Evolutionary conservation across 92 coral and sea anemone genomes (phyloP), one percentile per base, ranked within the genome.

Genomic region (Epizoanthus ramosus): DNA sequence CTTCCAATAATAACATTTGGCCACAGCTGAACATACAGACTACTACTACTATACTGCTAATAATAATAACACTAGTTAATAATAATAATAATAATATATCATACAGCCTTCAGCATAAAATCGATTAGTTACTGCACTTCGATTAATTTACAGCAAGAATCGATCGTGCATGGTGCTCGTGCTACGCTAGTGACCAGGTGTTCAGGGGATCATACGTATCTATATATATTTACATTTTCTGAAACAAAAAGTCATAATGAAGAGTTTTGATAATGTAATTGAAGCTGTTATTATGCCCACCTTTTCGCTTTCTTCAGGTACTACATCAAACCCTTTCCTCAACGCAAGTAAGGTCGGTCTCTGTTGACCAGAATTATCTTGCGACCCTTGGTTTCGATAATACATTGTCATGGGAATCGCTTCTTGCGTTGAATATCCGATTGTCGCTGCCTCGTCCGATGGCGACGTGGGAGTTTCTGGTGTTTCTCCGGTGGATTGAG

Each of bases 351-450:
- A 85, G 1, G 99, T 94, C 0, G 99, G 99, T 68, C 99, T 80
- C 57, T 92, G 89, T 63, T 88, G 94, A n/a, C 91, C 87, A 25
- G 75, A 24, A 59, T 75, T 58, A 3, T 88, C 92, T 33, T 91
- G 91, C 0, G 98, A 91, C 3, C 87, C 84, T 57, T 85, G 90
- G 65, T 95, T 94, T 67, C 99, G 84, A 68, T 97, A 97, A 69
- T 91, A 97, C 22, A 97, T 85, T 21, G 99, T 97, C 99, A 97
- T 97, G 6, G 99, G 99, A 10, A 97, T 84, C 3, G 99, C 98
- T 68, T 94, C 98, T 71, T 94, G 93, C 0, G 98, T 95, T 10
- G 92, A 84, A 79, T 97, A 97, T 2, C 97, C 97, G 3, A 79
- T 86, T 7, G 98, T 94, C 53, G 86, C 90, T 35, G 89, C 67